Evolutionary conservation across 2,888 invertebrate genomes (phyloP).

Genomic region (Oscheius sp.): DNA sequence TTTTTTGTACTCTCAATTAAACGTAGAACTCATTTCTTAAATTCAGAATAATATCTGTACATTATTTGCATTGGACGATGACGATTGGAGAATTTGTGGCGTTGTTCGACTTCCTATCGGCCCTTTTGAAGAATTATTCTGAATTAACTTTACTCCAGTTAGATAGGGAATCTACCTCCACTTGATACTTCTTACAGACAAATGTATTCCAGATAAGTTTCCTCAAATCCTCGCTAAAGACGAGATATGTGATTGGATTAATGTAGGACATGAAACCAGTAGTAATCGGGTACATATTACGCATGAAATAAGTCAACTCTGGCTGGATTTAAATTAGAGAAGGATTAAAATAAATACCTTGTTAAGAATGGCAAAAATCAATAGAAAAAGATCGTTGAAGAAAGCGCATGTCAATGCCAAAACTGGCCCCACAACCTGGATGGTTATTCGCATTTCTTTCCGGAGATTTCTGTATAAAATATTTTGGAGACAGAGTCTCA

Average conservation of each 20-base stretch:
- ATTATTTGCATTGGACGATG: not conserved
- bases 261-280: constrained; percentile 25
- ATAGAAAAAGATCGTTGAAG: constrained; percentile 4
- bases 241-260: constrained; percentile 15
- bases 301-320: not conserved
- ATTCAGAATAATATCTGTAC: too few relatives aligned
- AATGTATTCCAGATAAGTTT: constrained; percentile 14
- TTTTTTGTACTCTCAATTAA: too few relatives aligned
- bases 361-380: not conserved
- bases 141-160: not conserved
- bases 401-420: constrained; percentile 18
- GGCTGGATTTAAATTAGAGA: constrained; percentile 4
- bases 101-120: not conserved
- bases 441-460: constrained; percentile 15
- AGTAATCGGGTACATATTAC: constrained; percentile 10
- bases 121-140: constrained; percentile 6
- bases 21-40: too few relatives aligned
- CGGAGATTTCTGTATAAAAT: constrained; percentile 4
- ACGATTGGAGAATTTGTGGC: not conserved
- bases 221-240: constrained; percentile 23
- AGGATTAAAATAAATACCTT: not conserved
- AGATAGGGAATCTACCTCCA: not conserved
- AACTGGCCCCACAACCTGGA: constrained; percentile 21
- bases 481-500: too few relatives aligned
- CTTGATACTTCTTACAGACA: not conserved